These are phyloP conservation scores for Marasmarcha lunaedactyla DNA, from an alignment of 2,888 invertebrate genomes.

Conservation along the genomic window DNA sequence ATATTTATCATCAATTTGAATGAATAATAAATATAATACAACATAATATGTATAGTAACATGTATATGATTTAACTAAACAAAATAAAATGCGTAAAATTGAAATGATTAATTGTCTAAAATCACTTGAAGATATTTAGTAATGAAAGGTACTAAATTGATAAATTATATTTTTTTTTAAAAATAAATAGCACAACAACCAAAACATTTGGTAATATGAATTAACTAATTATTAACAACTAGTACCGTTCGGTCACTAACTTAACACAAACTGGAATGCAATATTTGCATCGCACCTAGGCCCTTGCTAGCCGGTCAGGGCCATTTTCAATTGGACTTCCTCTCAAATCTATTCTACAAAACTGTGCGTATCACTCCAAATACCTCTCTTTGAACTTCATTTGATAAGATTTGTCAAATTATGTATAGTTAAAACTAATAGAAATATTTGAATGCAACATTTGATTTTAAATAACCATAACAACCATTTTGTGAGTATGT, in stretches of 20 bases:
- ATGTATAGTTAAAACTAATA: slow-evolving; percentile 47
- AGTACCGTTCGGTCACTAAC: slow-evolving; percentile 54
- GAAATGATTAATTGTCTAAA: slow-evolving; percentile 62
- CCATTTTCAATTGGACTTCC: slow-evolving; percentile 23
- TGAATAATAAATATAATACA: slow-evolving; percentile 61
- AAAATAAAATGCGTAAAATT: slow-evolving; percentile 69
- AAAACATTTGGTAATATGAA: slow-evolving; percentile 66
- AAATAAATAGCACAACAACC: slow-evolving; percentile 68
- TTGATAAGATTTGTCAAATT: slow-evolving; percentile 56
- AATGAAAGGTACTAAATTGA: slow-evolving; percentile 65
- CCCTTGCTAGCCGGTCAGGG: slow-evolving; percentile 18
- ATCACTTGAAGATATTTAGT: slow-evolving; percentile 56
- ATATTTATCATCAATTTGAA: slow-evolving; percentile 53
- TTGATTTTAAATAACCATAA: slow-evolving; percentile 57
- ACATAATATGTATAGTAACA: slow-evolving; percentile 58
- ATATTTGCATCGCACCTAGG: slow-evolving; percentile 63
- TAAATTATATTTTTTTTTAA: slow-evolving; percentile 35
- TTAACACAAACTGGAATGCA: slow-evolving; percentile 68
- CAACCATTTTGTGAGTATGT: slow-evolving; percentile 58
- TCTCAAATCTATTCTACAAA: slow-evolving; percentile 45
- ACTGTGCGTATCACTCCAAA: slow-evolving; percentile 64
- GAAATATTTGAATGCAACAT: slow-evolving; percentile 65
- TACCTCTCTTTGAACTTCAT: slow-evolving; percentile 59
- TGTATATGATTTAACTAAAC: slow-evolving; percentile 67
- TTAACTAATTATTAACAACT: slow-evolving; percentile 57